Percentiles rank a stretch among this genome's conserved stretches.
phyloP scores from a whole-genome alignment of 2,888 invertebrate genomes.

The Eilema depressum region DNA sequence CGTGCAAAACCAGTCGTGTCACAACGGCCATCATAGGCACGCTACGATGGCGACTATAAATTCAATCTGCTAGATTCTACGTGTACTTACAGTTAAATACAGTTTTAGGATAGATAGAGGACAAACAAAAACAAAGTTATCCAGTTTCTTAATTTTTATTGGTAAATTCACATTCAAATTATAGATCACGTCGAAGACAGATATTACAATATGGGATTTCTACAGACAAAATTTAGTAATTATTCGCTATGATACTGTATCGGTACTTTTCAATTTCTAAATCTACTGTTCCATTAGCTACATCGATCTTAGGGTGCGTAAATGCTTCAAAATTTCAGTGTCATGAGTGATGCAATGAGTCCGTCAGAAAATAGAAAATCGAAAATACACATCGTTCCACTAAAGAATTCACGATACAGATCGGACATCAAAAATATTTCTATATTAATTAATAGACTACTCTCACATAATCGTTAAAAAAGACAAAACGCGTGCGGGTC shows the following conservation, averaged over 20 bases:
- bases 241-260: slow-evolving; percentile 83
- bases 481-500: slow-evolving; percentile 70
- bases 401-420: slow-evolving; percentile 82
- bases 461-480: slow-evolving; percentile 76
- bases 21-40: too few relatives aligned
- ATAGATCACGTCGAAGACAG: slow-evolving; percentile 85
- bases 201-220: slow-evolving; percentile 79
- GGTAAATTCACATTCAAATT: slow-evolving; percentile 87
- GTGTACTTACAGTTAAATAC: too few relatives aligned
- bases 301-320: slow-evolving; percentile 81
- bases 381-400: slow-evolving; percentile 76
- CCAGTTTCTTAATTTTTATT: slow-evolving; percentile 83
- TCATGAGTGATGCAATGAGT: slow-evolving; percentile 73
- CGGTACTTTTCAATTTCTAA: slow-evolving; percentile 83
- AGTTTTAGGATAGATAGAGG: neutral
- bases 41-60: too few relatives aligned
- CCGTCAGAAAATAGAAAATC: slow-evolving; percentile 76
- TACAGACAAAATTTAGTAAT: slow-evolving; percentile 82
- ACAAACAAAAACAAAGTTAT: slow-evolving; percentile 30
- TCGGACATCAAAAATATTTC: slow-evolving; percentile 84
- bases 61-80: too few relatives aligned
- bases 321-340: slow-evolving; percentile 83
- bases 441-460: slow-evolving; percentile 81
- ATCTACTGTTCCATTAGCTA: slow-evolving; percentile 80
- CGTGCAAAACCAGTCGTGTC: too few relatives aligned